Percentiles rank a stretch among this genome's conserved stretches.
Conservation (phyloP, 2,113 vertebrate genomes). For the Mastomys coucha region DNA sequence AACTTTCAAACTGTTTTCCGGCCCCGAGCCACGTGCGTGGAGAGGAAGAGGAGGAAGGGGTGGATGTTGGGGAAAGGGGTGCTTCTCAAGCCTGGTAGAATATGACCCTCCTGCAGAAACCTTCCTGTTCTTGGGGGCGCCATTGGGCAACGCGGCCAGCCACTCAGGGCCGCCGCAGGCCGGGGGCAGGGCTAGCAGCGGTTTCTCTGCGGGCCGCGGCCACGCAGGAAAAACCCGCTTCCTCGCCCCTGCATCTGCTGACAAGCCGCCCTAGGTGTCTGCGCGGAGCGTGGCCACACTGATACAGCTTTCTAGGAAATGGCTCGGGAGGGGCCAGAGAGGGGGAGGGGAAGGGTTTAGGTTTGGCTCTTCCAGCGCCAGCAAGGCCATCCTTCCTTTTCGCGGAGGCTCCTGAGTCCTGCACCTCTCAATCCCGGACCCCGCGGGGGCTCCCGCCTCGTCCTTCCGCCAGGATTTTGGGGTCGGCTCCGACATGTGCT, state of each 20-base stretch:
- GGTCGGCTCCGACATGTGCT: conserved; percentile 63
- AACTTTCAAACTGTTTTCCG: background rate
- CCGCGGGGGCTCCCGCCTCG: background rate
- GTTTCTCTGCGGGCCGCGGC: conserved; percentile 42
- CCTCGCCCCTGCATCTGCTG: conserved; percentile 69
- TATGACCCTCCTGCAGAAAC: conserved; percentile 22
- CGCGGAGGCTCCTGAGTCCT: background rate
- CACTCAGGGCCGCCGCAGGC: background rate
- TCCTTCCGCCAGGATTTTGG: background rate
- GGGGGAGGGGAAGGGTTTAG: conserved; percentile 8
- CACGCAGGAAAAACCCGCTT: conserved; percentile 80
- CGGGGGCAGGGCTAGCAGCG: conserved; percentile 41
- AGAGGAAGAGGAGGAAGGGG: conserved; percentile 53
- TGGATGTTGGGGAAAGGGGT: conserved; percentile 8
- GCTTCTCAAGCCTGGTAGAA: conserved; percentile 48
- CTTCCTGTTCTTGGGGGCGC: conserved; percentile 30
- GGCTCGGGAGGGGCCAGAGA: conserved; percentile 66
- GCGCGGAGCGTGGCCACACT: conserved; percentile 86
- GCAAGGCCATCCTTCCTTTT: conserved; percentile 40
- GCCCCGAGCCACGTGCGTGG: background rate
- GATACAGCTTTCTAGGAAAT: conserved; percentile 96
- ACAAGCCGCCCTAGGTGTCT: conserved; percentile 78
- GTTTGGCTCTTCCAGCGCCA: conserved; percentile 29
- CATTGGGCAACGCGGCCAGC: background rate
- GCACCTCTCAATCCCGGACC: background rate